Base-by-base conservation (phyloP, 2,888 invertebrate genomes). In the Metallyticus violacea region DNA sequence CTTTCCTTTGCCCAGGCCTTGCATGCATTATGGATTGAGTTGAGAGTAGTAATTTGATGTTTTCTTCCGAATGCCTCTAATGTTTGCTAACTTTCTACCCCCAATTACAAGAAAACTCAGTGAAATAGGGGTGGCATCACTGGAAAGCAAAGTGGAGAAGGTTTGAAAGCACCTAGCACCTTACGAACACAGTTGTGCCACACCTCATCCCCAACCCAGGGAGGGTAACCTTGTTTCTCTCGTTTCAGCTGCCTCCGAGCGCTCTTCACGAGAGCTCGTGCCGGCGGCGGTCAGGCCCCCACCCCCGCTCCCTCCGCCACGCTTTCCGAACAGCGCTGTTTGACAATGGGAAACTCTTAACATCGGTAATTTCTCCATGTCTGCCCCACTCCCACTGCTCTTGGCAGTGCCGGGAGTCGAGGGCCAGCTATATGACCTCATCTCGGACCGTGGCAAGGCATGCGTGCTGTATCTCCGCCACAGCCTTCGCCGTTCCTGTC, bases 161-260 rank as follows among this genome's bases (percentile, higher is more conserved):
- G n/a, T n/a, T n/a, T n/a, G n/a, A n/a, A n/a, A n/a, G n/a, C n/a
- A n/a, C n/a, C n/a, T n/a, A n/a, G n/a, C n/a, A n/a, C n/a, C n/a
- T n/a, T n/a, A n/a, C n/a, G n/a, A n/a, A n/a, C n/a, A n/a, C n/a
- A n/a, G n/a, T n/a, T n/a, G n/a, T n/a, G 40, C 40, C 40, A 62
- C 40, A 62, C 40, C 40, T 62, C 15, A 62, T 62, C 40, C 40
- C 40, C 40, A 62, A 29, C 81, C 81, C 81, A 81, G 81, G 77
- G 83, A 79, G 85, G 78, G 90, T 86, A 85, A 87, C 87, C 27
- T 77, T 26, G 85, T 87, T 87, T 87, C 85, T 88, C 87, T 87
- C 85, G 81, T 92, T 93, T 91, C 93, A 95, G 94, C 96, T 95
- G 97, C 97, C 92, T 97, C 97, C 92, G 97, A 97, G 93, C 96